Base-by-base conservation (phyloP, 2,888 invertebrate genomes). In the Ormyrus nitidulus region DNA sequence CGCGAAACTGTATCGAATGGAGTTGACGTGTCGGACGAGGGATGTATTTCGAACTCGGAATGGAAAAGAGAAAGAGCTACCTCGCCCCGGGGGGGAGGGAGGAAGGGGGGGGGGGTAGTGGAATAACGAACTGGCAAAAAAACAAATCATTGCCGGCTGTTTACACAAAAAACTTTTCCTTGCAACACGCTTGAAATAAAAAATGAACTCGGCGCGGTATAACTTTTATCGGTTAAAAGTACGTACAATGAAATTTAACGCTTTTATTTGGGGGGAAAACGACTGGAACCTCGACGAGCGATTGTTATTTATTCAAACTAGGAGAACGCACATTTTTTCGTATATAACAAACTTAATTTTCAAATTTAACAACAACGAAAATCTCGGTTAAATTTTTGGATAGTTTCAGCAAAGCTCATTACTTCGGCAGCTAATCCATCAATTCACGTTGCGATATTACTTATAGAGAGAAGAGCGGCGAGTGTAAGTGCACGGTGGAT, bases 1-100 rank as follows among this genome's bases (percentile, higher is more conserved):
- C 86, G 86, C 84, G 85, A 86, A 81, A 86, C 86, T 85, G 84
- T 79, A 81, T 81, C 73, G 82, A 76, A 76, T 79, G 70, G 73
- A 78, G 77, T 80, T 79, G 75, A 66, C 71, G 77, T 64, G 70
- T 70, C 72, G 48, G 71, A 54, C 75, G 68, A 58, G 65, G 74
- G 75, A 70, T 59, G 13, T 65, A 72, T 62, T 66, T 77, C 53
- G 53, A 66, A 58, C 49, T 56, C 44, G 11, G 54, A 79, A 69
- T 62, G 46, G 48, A 34, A 51, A 48, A 66, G n/a, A 11, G 62
- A 48, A 51, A 51, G n/a, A 61, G 49, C n/a, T 34, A 34, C 34
- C 34, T 34, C 34, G 0, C 34, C 4, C 34, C 34, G 4, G 34
- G 34, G 19, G 1, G 19, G 48, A 68, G 61, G 65, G 56, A 56